phyloP scores from a whole-genome alignment of 1,140 invertebrate species.

The Tribolium castaneum region DNA sequence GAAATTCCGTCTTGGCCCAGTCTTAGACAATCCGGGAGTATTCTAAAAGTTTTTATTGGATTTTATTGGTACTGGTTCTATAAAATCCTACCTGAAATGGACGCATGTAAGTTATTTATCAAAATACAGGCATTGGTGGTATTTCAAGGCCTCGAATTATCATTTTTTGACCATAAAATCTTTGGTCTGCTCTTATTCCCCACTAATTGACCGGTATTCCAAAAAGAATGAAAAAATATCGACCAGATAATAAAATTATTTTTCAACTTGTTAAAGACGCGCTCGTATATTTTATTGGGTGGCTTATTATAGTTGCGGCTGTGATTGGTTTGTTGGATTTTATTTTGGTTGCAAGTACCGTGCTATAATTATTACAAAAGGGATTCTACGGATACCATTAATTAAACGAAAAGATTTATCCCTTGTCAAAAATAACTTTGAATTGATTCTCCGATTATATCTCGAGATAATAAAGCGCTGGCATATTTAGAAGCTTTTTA shows the following conservation, averaged over 20 bases:
- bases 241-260: conserved; percentile 50
- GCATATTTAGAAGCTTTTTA: conserved; percentile 56
- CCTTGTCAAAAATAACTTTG: conserved; percentile 56
- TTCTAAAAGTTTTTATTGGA: conserved; percentile 38
- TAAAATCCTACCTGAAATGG: conserved; percentile 54
- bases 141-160: conserved; percentile 55
- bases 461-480: conserved; percentile 57
- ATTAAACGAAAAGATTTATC: conserved; percentile 59
- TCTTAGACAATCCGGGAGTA: conserved; percentile 5
- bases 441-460: conserved; percentile 56
- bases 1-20: background rate
- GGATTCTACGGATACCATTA: conserved; percentile 48
- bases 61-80: conserved; percentile 50
- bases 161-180: conserved; percentile 52
- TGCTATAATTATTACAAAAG: conserved; percentile 26
- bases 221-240: conserved; percentile 42
- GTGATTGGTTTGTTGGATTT: conserved; percentile 18
- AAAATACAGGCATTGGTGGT: conserved; percentile 51
- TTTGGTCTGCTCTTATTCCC: conserved; percentile 49
- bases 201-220: conserved; percentile 52
- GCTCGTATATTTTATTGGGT: conserved; percentile 41
- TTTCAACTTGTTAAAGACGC: conserved; percentile 44
- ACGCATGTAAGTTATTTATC: conserved; percentile 53
- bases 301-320: conserved; percentile 9
- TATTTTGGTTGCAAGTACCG: conserved; percentile 8